Evolutionary conservation across 2,888 invertebrate species (phyloP).

Genomic region (Nebria brevicollis): DNA sequence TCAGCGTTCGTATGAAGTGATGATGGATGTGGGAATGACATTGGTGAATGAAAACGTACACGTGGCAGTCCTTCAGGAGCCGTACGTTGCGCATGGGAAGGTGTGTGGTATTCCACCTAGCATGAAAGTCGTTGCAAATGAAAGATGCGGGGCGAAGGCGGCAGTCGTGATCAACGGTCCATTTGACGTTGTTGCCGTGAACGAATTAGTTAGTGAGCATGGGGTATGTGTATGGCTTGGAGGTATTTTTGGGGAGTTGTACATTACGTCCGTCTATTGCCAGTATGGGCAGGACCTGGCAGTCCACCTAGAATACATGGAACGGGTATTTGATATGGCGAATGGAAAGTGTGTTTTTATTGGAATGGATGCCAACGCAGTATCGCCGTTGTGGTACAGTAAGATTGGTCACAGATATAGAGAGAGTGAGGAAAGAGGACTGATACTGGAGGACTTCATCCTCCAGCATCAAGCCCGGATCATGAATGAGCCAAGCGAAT

Average conservation of each 20-base stretch:
- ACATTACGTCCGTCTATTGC: slow-evolving; percentile 49
- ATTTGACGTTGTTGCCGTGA: neutral
- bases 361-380: slow-evolving; percentile 51
- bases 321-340: neutral
- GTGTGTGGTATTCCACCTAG: neutral
- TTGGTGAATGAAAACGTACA: slow-evolving; percentile 3
- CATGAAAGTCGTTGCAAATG: neutral
- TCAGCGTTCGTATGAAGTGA: slow-evolving; percentile 20
- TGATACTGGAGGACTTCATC: no score
- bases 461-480: no score
- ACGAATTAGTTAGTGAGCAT: neutral
- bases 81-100: neutral
- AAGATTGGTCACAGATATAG: slow-evolving; percentile 11
- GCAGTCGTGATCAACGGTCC: slow-evolving; percentile 34
- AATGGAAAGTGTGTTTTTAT: slow-evolving; percentile 36
- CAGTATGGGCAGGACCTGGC: slow-evolving; percentile 21
- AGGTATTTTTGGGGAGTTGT: slow-evolving; percentile 42
- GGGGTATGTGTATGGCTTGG: slow-evolving; percentile 47
- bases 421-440: slow-evolving; percentile 6
- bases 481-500: no score
- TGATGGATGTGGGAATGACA: slow-evolving; percentile 38
- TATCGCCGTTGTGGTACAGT: slow-evolving; percentile 50
- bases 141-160: slow-evolving; percentile 16
- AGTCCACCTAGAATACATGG: slow-evolving; percentile 33
- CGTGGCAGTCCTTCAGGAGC: neutral